Evolutionary conservation across 2,888 invertebrate species (phyloP), one percentile per base, ranked within the genome.

Genomic region (Netelia melanura): DNA sequence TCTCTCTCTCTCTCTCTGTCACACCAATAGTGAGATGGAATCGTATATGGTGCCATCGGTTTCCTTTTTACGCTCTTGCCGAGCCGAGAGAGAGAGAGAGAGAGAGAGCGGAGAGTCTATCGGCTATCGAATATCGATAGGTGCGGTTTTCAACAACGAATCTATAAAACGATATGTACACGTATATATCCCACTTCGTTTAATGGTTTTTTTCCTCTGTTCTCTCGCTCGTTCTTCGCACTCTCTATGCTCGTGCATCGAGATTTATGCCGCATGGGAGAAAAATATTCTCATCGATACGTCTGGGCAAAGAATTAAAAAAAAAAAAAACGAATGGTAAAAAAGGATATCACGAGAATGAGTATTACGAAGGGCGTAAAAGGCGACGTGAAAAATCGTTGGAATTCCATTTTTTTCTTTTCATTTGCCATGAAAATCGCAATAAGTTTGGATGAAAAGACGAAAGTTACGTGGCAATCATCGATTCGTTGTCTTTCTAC

Each of bases 101-200:
- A n/a, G n/a, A n/a, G n/a, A n/a, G 70, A 81, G 70, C 25, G 75
- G 62, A 62, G 81, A 77, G 77, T 84, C 81, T 81, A 84, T 84
- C 76, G 84, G 65, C 76, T 84, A 86, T 86, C 86, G 86, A 86
- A 86, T 86, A 84, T 81, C 84, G 77, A 86, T 86, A 82, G 25
- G 72, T 76, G 86, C 68, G 81, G 74, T 83, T 86, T 84, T 78
- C 68, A 81, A 77, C 84, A 62, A 77, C 84, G 77, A 84, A 84
- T 79, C 78, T 79, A 83, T 78, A 74, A 81, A 78, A 64, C 78
- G 84, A 81, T 84, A 74, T 75, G 70, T 25, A 65, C 52, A 67
- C 23, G n/a, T 61, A 9, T 25, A 21, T 21, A 23, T 21, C 62
- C 48, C 67, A 67, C 74, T 86, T 83, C 62, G 71, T 83, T 80